Base-by-base conservation (phyloP, 2,797 vertebrate species). In the Semaprochilodus insignis region DNA sequence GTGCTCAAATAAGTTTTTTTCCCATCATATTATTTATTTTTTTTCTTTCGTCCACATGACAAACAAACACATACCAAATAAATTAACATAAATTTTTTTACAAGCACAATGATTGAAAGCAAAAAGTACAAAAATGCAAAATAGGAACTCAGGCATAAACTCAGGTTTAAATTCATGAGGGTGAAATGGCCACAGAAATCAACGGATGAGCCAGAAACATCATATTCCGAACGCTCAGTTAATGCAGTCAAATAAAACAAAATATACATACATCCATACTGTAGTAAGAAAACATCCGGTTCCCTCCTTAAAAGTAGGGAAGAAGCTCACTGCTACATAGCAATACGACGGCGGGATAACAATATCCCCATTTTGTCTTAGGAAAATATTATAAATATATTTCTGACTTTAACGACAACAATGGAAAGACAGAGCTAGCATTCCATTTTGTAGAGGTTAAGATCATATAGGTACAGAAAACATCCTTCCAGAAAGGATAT, bases 331-430 rank as follows among this genome's bases (percentile, higher is more conserved):
- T 86, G 85, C 85, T 81, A 82, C 81, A 88, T 63, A 85, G 62
- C 83, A 80, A 65, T 86, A 86, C 83, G 77, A 73, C 44, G 74
- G 55, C 71, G 60, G 72, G 84, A 70, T 44, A 83, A 83, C 27
- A 84, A 81, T 75, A 76, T 82, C 74, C 73, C 81, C 75, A 19
- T 82, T 80, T 83, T 82, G 85, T 83, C 79, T 92, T 90, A 90
- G 88, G 88, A 91, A 92, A 88, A 89, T 90, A 69, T 48, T 72
- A 93, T 94, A 92, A 93, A 94, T 94, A 94, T 90, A 94, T 90
- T 82, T 93, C 83, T 90, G 89, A 88, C 91, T 93, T 88, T 93
- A 88, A 40, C 88, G 86, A 92, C 90, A 92, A 92, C 91, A 89
- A 89, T 34, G 63, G 66, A 74, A 73, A 69, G 65, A 78, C 40